Percentiles rank a stretch among this genome's conserved stretches.
phyloP scores from a whole-genome alignment of 37 sponge, comb jelly and placozoan species.

The Haliclona indistincta region DNA sequence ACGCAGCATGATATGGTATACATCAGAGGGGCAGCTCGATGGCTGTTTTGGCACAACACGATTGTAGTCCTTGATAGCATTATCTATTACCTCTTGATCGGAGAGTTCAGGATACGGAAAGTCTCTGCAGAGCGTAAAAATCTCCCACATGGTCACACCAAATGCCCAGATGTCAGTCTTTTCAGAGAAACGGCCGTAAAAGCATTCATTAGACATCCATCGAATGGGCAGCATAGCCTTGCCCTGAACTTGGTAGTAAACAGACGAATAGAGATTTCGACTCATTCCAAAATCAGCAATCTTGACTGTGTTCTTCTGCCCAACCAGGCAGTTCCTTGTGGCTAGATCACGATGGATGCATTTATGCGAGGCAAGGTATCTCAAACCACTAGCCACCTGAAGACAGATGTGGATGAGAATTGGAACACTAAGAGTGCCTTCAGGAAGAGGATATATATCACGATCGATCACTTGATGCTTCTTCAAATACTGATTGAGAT shows the following conservation, averaged over 20 bases:
- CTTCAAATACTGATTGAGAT: constrained; percentile 77
- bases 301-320: constrained; percentile 70
- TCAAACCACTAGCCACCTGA: constrained; percentile 85
- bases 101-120: constrained; percentile 70
- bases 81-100: constrained; percentile 81
- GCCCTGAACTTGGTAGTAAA: constrained; percentile 68
- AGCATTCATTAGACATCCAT: constrained; percentile 90
- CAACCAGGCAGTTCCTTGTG: constrained; percentile 87
- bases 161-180: constrained; percentile 87
- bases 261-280: constrained; percentile 63
- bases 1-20: constrained; percentile 58
- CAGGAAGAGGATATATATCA: background rate
- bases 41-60: constrained; percentile 43
- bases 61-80: constrained; percentile 41
- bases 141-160: constrained; percentile 87
- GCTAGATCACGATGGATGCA: constrained; percentile 87
- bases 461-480: constrained; percentile 25
- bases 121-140: constrained; percentile 57
- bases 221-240: constrained; percentile 70
- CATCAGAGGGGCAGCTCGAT: constrained; percentile 38
- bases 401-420: constrained; percentile 58
- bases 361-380: constrained; percentile 73
- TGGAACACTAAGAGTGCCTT: constrained; percentile 17
- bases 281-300: constrained; percentile 92
- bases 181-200: constrained; percentile 82